These are phyloP conservation scores for Trachops cirrhosus DNA, from an alignment of 2,797 vertebrate species.

Conservation along the genomic window DNA sequence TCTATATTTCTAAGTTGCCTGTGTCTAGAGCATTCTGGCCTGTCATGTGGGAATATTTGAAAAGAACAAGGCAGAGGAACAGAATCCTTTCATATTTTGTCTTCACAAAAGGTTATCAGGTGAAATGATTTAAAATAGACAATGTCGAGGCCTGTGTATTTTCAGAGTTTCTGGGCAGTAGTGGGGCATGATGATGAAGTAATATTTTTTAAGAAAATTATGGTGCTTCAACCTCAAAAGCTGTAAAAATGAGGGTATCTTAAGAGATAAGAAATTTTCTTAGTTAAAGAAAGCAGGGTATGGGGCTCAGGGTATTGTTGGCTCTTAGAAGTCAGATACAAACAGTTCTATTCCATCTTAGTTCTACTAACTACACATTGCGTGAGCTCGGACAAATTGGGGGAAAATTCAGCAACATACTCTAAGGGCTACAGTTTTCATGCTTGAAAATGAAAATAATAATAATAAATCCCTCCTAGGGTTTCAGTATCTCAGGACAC, in stretches of 20 bases:
- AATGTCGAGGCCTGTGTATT: background rate
- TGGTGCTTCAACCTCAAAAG: background rate
- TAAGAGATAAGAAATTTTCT: background rate
- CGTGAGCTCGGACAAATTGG: background rate
- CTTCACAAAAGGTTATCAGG: background rate
- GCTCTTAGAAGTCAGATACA: background rate
- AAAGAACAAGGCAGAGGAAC: slow-evolving; percentile 19
- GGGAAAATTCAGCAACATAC: background rate
- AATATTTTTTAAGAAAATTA: background rate
- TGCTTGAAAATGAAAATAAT: slow-evolving; percentile 27
- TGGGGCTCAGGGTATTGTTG: background rate
- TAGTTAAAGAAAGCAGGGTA: background rate
- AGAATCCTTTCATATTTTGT: slow-evolving; percentile 14
- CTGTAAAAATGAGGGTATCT: background rate
- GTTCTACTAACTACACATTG: background rate
- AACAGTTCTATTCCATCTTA: slow-evolving; percentile 10
- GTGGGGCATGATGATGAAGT: background rate
- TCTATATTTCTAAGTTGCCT: slow-evolving; percentile 4
- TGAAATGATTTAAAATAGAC: background rate
- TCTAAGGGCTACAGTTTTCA: background rate
- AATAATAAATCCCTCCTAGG: background rate
- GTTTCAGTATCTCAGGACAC: background rate
- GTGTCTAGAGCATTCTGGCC: background rate
- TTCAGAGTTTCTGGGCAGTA: background rate
- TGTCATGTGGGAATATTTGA: background rate